phyloP scores from a whole-genome alignment of 2,888 invertebrate genomes.

The Hydrotaea cyrtoneurina region DNA sequence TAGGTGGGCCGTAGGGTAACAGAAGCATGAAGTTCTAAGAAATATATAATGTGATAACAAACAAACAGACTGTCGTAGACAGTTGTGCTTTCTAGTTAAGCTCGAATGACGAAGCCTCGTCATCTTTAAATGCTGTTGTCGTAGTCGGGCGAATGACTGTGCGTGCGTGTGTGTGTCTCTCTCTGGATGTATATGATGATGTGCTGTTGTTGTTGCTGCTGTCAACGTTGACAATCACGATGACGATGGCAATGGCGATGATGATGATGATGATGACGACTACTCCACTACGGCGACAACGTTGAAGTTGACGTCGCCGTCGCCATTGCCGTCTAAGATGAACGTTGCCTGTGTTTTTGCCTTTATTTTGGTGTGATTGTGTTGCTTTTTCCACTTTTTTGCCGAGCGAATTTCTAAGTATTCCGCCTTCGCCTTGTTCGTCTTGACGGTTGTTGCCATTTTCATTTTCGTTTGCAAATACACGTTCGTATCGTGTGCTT shows the following conservation, averaged over 20 bases:
- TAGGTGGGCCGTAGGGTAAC: too few relatives aligned
- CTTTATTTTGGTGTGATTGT: slow-evolving; percentile 5
- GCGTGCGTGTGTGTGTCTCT: background rate
- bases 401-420: background rate
- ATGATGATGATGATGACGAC: slow-evolving; percentile 27
- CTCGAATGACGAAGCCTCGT: slow-evolving; percentile 49
- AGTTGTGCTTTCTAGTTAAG: slow-evolving; percentile 41
- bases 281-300: slow-evolving; percentile 47
- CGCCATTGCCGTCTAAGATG: background rate
- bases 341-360: background rate
- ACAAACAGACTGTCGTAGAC: slow-evolving; percentile 37
- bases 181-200: slow-evolving; percentile 21
- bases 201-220: background rate
- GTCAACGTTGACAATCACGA: slow-evolving; percentile 35
- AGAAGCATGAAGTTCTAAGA: too few relatives aligned
- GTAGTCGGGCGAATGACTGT: slow-evolving; percentile 1
- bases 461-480: slow-evolving; percentile 1
- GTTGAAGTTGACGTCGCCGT: slow-evolving; percentile 46
- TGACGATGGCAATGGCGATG: slow-evolving; percentile 38
- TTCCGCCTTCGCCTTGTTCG: background rate
- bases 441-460: slow-evolving; percentile 13
- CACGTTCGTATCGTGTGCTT: background rate
- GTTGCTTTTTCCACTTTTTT: slow-evolving; percentile 8
- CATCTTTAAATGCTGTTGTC: slow-evolving; percentile 31
- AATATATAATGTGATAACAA: background rate